phyloP scores from a whole-genome alignment of 2,113 vertebrate genomes.

The Planiliza haematocheilus region DNA sequence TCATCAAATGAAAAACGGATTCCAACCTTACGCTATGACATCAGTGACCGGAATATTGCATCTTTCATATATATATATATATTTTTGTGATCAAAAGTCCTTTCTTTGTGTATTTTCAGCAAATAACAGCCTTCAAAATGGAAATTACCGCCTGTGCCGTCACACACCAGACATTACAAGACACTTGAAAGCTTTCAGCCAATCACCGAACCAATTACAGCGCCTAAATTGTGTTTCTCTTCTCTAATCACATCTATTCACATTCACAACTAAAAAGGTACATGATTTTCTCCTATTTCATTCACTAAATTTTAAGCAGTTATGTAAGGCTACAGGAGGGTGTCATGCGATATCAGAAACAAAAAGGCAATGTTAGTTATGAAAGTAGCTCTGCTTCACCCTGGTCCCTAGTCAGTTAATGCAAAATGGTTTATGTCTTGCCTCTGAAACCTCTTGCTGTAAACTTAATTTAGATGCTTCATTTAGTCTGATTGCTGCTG shows the following conservation, averaged over 20 bases:
- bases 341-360: not conserved
- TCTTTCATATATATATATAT: too few species aligned
- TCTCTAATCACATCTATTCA: constrained; percentile 17
- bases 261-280: not conserved
- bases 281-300: not conserved
- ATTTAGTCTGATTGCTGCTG: too few species aligned
- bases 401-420: not conserved
- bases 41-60: too few species aligned
- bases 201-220: constrained; percentile 14
- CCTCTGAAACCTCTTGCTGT: too few species aligned
- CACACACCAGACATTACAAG: constrained; percentile 18
- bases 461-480: too few species aligned
- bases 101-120: not conserved
- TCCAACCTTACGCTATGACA: too few species aligned
- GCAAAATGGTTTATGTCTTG: too few species aligned
- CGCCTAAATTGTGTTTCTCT: not conserved
- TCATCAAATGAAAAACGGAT: not conserved
- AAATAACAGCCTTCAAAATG: constrained; percentile 20
- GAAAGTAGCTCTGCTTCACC: too few species aligned
- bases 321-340: not conserved
- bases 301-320: not conserved
- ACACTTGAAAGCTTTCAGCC: constrained; percentile 21
- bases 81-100: not conserved
- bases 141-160: not conserved
- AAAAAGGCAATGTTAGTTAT: too few species aligned